Percentiles rank a stretch among this genome's conserved stretches.
These are phyloP conservation scores for Rhinoraja longicauda DNA, from an alignment of 2,797 vertebrate species.

Conservation along the genomic window DNA sequence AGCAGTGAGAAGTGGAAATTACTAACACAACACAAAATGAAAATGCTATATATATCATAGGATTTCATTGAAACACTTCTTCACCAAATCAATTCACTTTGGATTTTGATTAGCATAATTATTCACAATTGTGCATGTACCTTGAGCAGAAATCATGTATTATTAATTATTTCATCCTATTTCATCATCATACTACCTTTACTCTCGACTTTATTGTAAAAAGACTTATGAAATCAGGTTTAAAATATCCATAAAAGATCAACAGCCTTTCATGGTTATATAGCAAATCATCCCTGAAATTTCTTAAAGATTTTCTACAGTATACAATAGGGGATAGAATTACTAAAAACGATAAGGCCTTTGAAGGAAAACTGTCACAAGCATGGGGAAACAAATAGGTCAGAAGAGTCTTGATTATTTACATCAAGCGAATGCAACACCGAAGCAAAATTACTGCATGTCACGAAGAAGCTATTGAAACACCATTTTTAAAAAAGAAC, in stretches of 20 bases:
- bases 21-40: not conserved
- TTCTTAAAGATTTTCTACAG: not conserved
- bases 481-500: not conserved
- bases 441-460: not conserved
- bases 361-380: not conserved
- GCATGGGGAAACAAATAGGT: not conserved
- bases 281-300: not conserved
- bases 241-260: not conserved
- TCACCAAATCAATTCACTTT: not conserved
- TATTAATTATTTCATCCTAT: not conserved
- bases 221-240: not conserved
- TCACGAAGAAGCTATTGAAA: not conserved
- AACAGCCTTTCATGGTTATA: not conserved
- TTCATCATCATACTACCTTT: not conserved
- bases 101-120: slow-evolving; percentile 8
- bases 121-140: not conserved
- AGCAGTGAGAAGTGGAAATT: not conserved
- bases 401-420: not conserved
- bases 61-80: not conserved
- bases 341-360: not conserved
- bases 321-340: not conserved
- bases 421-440: not conserved
- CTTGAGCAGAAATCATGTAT: not conserved
- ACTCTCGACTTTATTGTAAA: not conserved
- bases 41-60: not conserved